Percentiles rank a stretch among this genome's conserved stretches.
These are phyloP conservation scores for Julus scandinavius DNA, from an alignment of 2,888 invertebrate genomes.

Conservation along the genomic window DNA sequence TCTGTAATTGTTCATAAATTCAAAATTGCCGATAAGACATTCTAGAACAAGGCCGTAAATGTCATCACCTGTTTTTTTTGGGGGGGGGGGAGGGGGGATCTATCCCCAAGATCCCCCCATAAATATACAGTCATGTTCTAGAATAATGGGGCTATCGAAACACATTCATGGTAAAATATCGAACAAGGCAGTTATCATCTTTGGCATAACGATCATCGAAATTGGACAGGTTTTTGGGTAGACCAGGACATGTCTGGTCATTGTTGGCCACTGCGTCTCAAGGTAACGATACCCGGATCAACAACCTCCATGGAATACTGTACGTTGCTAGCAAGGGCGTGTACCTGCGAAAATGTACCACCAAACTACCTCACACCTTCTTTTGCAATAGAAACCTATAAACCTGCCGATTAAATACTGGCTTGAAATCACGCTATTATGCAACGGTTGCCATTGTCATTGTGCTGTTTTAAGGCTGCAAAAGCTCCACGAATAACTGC, in stretches of 20 bases:
- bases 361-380: not conserved
- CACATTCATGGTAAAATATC: too few relatives aligned
- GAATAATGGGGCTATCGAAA: too few relatives aligned
- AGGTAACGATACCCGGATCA: slow-evolving; percentile 17
- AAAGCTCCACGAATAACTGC: slow-evolving; percentile 16
- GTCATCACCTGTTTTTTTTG: too few relatives aligned
- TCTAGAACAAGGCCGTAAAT: too few relatives aligned
- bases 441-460: not conserved
- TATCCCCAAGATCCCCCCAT: too few relatives aligned
- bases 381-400: slow-evolving; percentile 10
- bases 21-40: too few relatives aligned
- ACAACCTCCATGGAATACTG: not conserved
- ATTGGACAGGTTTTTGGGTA: not conserved
- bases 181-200: not conserved
- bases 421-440: not conserved
- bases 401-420: not conserved
- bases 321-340: slow-evolving; percentile 6
- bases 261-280: not conserved
- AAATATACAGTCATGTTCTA: too few relatives aligned
- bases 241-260: not conserved
- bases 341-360: not conserved
- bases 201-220: not conserved
- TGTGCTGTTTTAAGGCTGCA: not conserved
- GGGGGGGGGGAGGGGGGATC: too few relatives aligned
- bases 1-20: too few relatives aligned